Conservation (phyloP, 2,797 vertebrate genomes). For the Cheirogaleus major region DNA sequence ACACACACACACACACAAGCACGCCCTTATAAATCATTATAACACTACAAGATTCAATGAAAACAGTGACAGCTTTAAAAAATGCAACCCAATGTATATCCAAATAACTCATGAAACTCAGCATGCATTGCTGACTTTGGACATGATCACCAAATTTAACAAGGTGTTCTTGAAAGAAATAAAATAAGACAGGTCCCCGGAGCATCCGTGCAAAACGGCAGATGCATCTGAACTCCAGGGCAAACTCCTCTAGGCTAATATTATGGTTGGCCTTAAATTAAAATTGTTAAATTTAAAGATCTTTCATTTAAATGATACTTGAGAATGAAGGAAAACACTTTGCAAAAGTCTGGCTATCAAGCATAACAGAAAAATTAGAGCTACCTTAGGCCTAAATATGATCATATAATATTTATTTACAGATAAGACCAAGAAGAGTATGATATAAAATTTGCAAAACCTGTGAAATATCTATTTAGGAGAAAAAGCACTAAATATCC, state of each 20-base stretch:
- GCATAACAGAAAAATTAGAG: background rate
- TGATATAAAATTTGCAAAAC: background rate
- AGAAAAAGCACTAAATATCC: background rate
- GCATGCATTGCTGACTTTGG: slow-evolving; percentile 71
- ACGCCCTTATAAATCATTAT: slow-evolving; percentile 70
- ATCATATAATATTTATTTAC: background rate
- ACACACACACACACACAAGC: slow-evolving; percentile 6
- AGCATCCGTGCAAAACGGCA: slow-evolving; percentile 62
- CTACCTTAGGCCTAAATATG: background rate
- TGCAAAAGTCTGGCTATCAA: background rate
- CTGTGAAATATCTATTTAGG: background rate
- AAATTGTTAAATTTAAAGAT: slow-evolving; percentile 66
- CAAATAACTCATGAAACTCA: slow-evolving; percentile 67
- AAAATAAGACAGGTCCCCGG: slow-evolving; percentile 63
- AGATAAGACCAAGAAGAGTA: background rate
- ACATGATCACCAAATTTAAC: slow-evolving; percentile 73
- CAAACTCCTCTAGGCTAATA: slow-evolving; percentile 66
- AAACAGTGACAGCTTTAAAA: slow-evolving; percentile 70
- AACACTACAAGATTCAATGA: slow-evolving; percentile 71
- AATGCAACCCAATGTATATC: slow-evolving; percentile 59
- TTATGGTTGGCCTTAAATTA: slow-evolving; percentile 65
- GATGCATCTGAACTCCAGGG: slow-evolving; percentile 54
- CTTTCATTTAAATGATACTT: slow-evolving; percentile 55
- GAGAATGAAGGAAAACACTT: background rate
- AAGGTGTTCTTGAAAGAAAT: slow-evolving; percentile 79